Evolutionary conservation across 1,140 invertebrate species (phyloP), one percentile per base, ranked within the genome.

Genomic region (Oncopodura yosiiana): DNA sequence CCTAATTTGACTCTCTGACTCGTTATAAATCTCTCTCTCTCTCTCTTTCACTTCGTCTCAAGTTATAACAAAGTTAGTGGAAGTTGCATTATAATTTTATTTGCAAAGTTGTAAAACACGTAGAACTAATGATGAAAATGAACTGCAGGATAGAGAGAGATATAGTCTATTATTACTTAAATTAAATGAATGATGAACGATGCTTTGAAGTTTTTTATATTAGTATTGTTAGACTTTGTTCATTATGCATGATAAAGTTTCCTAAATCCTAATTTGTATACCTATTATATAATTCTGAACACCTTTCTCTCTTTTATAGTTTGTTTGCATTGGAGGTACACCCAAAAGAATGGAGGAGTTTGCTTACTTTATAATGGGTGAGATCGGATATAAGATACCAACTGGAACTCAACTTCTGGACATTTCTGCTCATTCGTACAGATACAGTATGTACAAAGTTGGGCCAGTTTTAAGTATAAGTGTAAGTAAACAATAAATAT

Each of bases 371-470:
- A 90, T 96, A 58, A 86, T 92, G 84, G 76, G 85, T 59, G 85
- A 94, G 74, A 85, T 94, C 58, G 86, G 85, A 3, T 83, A 91
- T 69, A 87, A 88, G 70, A 73, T 94, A 59, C 89, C 89, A 0
- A 82, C 86, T 37, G 90, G 90, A 34, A 87, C 87, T 3, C 83
- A 81, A 41, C 73, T 94, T 23, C 77, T 82, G 59, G 91, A 97
- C 70, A 91, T 97, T 58, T 91, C 86, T 63, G 83, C 83, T 66
- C 87, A 84, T 68, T 93, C 90, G 9, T 92, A 95, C 69, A 77
- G 94, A 63, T 99, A 95, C 72, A 87, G 86, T 18, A 91, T 98
- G 84, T 99, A 87, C 72, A 98, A 98, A 83, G 87, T 95, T 24
- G 89, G 90, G n/a, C 87, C 88, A 0, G 86, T 94, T 23, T 76